Evolutionary conservation across 2,888 invertebrate species (phyloP), one percentile per base, ranked within the genome.

Genomic region (Eremobia ochroleuca): DNA sequence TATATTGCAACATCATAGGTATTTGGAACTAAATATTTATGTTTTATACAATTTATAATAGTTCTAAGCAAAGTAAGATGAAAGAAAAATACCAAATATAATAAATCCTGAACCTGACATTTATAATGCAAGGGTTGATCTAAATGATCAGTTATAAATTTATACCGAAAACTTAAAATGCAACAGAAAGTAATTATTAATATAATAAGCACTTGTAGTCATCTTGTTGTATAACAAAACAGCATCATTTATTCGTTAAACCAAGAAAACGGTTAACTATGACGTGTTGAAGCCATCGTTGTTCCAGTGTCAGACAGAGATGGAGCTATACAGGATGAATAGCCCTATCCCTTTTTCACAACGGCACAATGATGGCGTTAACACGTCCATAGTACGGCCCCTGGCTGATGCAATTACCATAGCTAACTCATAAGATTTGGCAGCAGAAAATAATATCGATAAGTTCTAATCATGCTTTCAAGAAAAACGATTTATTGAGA

Each of bases 241-340:
- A 83, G 65, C 81, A 83, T 83, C 83, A 79, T 78, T 81, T 65
- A 76, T 78, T 78, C 59, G 61, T 67, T 25, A 9, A 73, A 62
- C 0, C 15, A 59, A 55, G n/a, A 40, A 15, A 46, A 66, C 28
- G 4, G 46, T 15, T 46, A 15, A 46, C 46, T 46, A 4, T 46
- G 46, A 46, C 46, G 43, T 46, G 15, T 46, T 4, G 43, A 43
- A 43, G 15, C 2, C 3, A 3, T 46, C 18, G 18, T 46, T 46
- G 46, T 46, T 46, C 46, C 46, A 46, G 18, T 18, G 15, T 46
- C 46, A 46, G 18, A 46, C 18, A 46, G 18, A 46, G 46, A 46
- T 46, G 46, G 46, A 18, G 46, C 18, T 3, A 46, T 18, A 5
- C 18, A 46, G 4, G 46, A 46, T 46, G 9, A 40, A 40, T 40